A percentile compares a stretch with the other conserved stretches of the same genome.
These are phyloP conservation scores for Hyperoplus lanceolatus DNA, from an alignment of 2,797 vertebrate genomes.

Conservation along the genomic window DNA sequence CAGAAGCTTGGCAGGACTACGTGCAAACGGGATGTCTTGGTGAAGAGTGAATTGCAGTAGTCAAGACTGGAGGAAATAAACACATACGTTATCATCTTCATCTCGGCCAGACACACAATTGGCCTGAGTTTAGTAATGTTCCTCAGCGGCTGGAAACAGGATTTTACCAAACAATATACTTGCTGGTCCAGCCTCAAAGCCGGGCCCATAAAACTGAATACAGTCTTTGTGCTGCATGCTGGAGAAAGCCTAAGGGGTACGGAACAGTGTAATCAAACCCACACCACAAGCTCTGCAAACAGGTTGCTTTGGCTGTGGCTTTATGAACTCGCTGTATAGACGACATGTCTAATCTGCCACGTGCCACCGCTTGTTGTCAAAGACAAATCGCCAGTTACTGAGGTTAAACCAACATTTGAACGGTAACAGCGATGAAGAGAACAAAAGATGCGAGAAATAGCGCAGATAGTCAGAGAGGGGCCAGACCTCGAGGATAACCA, in stretches of 20 bases:
- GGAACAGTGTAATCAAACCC: slow-evolving; percentile 2
- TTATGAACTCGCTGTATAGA: slow-evolving; percentile 34
- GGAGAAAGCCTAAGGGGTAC: background rate
- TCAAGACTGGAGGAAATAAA: no score
- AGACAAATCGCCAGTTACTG: slow-evolving; percentile 31
- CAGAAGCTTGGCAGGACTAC: no score
- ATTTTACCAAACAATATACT: no score
- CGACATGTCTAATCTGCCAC: slow-evolving; percentile 17
- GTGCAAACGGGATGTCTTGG: no score
- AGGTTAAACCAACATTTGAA: slow-evolving; percentile 58
- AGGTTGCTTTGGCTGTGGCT: slow-evolving; percentile 23
- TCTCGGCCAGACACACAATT: no score
- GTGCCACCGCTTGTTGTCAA: slow-evolving; percentile 24
- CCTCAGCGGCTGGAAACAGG: no score
- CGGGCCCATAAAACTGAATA: background rate
- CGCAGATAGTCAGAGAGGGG: slow-evolving; percentile 37
- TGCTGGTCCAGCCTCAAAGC: no score
- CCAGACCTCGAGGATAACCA: slow-evolving; percentile 37
- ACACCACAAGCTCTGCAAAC: slow-evolving; percentile 3
- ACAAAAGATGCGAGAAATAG: slow-evolving; percentile 46
- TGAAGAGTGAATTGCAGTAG: no score
- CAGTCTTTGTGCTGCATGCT: background rate
- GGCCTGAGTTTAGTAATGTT: no score
- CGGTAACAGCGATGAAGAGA: slow-evolving; percentile 5
- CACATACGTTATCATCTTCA: no score